A percentile compares a stretch with the other conserved stretches of the same genome.
Evolutionary conservation across 92 coral and sea anemone genomes (phyloP).

Genomic region (Siderastrea radians): DNA sequence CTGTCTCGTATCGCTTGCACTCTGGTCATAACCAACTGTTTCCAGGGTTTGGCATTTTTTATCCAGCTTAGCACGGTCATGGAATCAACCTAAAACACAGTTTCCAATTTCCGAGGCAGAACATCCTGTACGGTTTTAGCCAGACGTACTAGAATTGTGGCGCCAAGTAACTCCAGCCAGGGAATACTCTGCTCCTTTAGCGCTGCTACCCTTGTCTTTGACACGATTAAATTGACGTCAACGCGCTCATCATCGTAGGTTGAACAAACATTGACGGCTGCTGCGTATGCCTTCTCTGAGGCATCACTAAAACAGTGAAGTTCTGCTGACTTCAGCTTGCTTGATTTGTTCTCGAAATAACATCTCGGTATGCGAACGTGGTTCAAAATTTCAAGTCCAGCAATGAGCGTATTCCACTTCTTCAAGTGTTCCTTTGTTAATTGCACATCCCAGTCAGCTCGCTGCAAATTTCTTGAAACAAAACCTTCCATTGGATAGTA

Average conservation of each 20-base stretch:
- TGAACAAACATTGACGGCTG: conserved; percentile 53
- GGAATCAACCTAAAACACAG: conserved; percentile 57
- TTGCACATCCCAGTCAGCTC: conserved; percentile 35
- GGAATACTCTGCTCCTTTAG: conserved; percentile 74
- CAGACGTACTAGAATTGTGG: conserved; percentile 61
- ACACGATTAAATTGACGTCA: conserved; percentile 48
- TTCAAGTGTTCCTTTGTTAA: conserved; percentile 34
- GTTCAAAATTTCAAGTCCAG: conserved; percentile 47
- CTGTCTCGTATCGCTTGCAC: conserved; percentile 65
- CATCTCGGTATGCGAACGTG: conserved; percentile 58
- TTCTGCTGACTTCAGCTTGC: conserved; percentile 32
- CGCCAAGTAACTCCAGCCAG: conserved; percentile 73
- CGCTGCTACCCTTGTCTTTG: conserved; percentile 62
- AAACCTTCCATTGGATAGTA: conserved; percentile 47
- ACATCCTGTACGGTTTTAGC: conserved; percentile 45
- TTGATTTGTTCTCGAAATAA: conserved; percentile 27
- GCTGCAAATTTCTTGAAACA: conserved; percentile 54
- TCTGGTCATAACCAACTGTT: conserved; percentile 65
- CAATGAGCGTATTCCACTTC: conserved; percentile 47
- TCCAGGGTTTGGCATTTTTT: conserved; percentile 67
- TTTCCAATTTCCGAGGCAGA: conserved; percentile 12
- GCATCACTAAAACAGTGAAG: conserved; percentile 73
- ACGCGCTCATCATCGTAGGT: conserved; percentile 45
- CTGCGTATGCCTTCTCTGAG: conserved; percentile 62
- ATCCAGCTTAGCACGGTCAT: conserved; percentile 69